Conservation (phyloP, 2,888 invertebrate species). For the Torymus auratus region DNA sequence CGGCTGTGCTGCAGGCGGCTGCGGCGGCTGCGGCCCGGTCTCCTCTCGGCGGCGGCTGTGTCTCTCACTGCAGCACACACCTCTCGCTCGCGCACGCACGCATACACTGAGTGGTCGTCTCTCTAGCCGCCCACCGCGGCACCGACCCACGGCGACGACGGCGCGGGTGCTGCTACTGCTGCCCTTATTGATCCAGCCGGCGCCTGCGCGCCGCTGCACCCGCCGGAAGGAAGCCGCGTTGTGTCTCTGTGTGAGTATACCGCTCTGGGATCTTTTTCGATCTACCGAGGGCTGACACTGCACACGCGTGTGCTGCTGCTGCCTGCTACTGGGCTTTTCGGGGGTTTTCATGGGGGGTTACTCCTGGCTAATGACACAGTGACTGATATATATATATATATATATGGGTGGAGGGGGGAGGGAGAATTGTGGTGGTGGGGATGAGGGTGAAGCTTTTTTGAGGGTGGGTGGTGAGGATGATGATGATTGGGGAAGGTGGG, state of each 20-base stretch:
- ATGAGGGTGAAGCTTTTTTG: too few species aligned
- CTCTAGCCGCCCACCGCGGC: too few species aligned
- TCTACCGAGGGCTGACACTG: neutral
- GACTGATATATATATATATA: conserved; percentile 18
- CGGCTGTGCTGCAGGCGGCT: conserved; percentile 53
- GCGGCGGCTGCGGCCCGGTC: too few species aligned
- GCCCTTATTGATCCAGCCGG: conserved; percentile 73
- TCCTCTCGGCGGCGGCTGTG: neutral
- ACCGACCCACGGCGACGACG: too few species aligned
- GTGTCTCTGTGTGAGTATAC: neutral
- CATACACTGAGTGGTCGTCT: too few species aligned
- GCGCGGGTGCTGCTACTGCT: too few species aligned
- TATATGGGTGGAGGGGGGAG: neutral
- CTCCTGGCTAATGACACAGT: conserved; percentile 24
- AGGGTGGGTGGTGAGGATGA: too few species aligned
- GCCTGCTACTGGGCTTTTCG: neutral
- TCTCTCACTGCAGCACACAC: too few species aligned
- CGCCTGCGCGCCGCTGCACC: conserved; percentile 70
- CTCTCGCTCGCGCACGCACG: too few species aligned
- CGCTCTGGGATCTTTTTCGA: neutral
- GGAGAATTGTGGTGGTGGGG: too few species aligned
- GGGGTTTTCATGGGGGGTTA: neutral
- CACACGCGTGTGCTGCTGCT: neutral
- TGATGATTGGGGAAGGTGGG: too few species aligned
- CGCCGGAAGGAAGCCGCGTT: neutral